phyloP scores from a whole-genome alignment of 1,140 invertebrate genomes.

The Eriocheir sinensis region DNA sequence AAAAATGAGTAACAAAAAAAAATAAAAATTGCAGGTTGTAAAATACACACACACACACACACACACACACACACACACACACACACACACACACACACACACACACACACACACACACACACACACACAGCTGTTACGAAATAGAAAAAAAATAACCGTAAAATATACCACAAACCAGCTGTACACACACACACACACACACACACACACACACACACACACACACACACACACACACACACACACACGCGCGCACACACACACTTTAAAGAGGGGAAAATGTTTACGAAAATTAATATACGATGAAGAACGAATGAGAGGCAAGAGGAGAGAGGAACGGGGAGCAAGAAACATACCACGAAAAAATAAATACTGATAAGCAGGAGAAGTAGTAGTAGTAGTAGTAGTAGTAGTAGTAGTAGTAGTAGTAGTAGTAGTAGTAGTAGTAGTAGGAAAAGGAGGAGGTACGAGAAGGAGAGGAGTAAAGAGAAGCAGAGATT shows the following conservation, averaged over 20 bases:
- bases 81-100: too few species aligned
- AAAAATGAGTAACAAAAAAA: not conserved
- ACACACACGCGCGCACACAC: slow-evolving; percentile 18
- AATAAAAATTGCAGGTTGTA: not conserved
- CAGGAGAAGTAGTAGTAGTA: not conserved
- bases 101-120: too few species aligned
- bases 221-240: slow-evolving; percentile 45
- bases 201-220: slow-evolving; percentile 45
- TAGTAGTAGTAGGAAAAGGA: not conserved
- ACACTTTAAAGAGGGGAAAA: not conserved
- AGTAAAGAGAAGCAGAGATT: not conserved
- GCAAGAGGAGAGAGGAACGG: not conserved
- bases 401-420: slow-evolving; percentile 8
- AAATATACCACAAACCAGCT: too few species aligned
- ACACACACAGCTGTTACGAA: too few species aligned
- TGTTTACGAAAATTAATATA: not conserved
- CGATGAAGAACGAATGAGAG: not conserved
- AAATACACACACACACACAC: not conserved
- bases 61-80: too few species aligned
- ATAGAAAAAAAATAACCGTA: too few species aligned
- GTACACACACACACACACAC: not conserved
- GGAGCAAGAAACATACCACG: too few species aligned
- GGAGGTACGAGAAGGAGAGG: not conserved
- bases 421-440: not conserved
- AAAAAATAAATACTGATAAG: not conserved